Percentiles rank a stretch among this genome's conserved stretches.
Evolutionary conservation across 2,888 invertebrate genomes (phyloP).

Genomic region (Noctua pronuba): DNA sequence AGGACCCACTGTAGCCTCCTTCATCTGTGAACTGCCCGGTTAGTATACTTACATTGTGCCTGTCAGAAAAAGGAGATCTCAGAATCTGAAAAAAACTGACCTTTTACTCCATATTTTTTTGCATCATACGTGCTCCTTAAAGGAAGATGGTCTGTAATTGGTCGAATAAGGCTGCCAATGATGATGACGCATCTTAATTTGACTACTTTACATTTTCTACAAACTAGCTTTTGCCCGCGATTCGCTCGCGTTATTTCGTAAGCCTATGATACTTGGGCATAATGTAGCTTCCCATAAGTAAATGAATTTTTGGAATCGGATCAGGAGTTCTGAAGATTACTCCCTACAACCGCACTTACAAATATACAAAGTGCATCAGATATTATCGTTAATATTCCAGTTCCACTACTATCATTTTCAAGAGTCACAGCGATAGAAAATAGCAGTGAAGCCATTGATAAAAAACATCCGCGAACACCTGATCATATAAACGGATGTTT

Average conservation of each 20-base stretch:
- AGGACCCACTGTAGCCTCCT: conserved; percentile 94
- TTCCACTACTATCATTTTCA: not conserved
- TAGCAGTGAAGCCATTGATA: not conserved
- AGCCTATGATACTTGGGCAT: not conserved
- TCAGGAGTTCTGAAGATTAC: not conserved
- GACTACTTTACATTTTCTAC: not conserved
- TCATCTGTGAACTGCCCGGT: conserved; percentile 95
- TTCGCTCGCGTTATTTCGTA: not conserved
- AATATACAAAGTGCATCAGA: not conserved
- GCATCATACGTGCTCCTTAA: not conserved
- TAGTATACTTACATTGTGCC: conserved; percentile 24
- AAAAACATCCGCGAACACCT: not conserved
- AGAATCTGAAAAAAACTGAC: not conserved
- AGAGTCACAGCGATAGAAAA: not conserved
- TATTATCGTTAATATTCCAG: not conserved
- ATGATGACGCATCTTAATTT: not conserved
- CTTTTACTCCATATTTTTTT: not conserved
- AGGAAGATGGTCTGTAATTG: not conserved
- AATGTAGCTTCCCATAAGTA: not conserved
- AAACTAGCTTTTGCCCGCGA: not conserved
- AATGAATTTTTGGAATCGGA: not conserved
- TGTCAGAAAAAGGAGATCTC: not conserved
- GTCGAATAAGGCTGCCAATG: not conserved
- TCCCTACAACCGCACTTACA: not conserved
- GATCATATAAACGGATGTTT: not conserved